Evolutionary conservation across 2,888 invertebrate genomes (phyloP), one percentile per base, ranked within the genome.

Genomic region (Apomyelois bistriatella): DNA sequence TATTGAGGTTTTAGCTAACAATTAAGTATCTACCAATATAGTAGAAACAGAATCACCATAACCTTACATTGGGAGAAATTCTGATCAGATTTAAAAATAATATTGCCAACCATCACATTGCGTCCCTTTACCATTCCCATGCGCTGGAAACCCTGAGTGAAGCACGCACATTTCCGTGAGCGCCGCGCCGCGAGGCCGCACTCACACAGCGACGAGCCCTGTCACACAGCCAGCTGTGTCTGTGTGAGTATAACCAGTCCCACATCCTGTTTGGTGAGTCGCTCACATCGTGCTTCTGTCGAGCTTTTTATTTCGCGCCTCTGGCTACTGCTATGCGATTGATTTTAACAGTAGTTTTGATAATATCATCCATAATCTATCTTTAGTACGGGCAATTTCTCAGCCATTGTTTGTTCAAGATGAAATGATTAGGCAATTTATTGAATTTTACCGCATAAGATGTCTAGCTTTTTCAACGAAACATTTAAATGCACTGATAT

Each of bases 181-280:
- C 79, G 82, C 81, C 84, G 84, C 82, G 75, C n/a, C 22, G 77
- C 84, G 86, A 84, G 86, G 85, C 85, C 86, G 85, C 71, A 73
- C 60, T 70, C 65, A 59, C 51, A 0, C 66, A 86, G 83, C 80
- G 83, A 83, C 71, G 77, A 55, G 15, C 65, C 53, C 55, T 53
- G 56, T 51, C 53, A 66, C 61, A 65, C 62, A 58, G 59, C 61
- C 55, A 38, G 58, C 55, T 42, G 55, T 58, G 66, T 49, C 59
- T 70, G 70, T 76, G 84, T 79, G 85, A 75, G 81, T 72, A 76
- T 80, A 86, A 90, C 90, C 90, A 90, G 90, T 90, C 89, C 77
- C 83, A 90, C 90, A 90, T 90, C 90, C 90, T 90, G 90, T 90
- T 90, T 86, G 84, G 82, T 79, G 81, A 82, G 80, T 68, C 80